phyloP scores from a whole-genome alignment of 2,113 vertebrate species.

The Dendrocopos noguchii region DNA sequence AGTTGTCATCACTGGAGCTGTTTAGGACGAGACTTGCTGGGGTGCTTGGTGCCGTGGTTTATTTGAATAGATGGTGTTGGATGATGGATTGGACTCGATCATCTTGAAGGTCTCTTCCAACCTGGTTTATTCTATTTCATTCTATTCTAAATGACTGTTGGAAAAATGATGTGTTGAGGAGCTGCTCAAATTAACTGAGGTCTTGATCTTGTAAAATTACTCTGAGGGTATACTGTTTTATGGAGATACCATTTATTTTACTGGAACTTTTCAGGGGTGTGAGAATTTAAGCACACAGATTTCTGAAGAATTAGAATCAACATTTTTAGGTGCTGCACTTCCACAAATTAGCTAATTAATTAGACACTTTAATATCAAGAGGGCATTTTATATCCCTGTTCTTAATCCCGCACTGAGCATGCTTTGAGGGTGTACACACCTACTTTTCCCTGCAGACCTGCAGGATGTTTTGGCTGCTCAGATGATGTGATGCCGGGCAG shows the following conservation, averaged over 20 bases:
- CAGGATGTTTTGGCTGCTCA: not conserved
- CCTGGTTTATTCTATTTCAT: no score
- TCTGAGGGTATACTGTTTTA: not conserved
- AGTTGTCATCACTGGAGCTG: no score
- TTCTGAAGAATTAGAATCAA: not conserved
- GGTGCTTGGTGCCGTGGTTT: no score
- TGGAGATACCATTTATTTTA: not conserved
- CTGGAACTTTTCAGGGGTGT: not conserved
- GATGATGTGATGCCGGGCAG: rapidly evolving
- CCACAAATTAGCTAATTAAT: rapidly evolving
- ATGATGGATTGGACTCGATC: no score
- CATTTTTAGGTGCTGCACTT: not conserved
- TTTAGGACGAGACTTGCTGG: no score
- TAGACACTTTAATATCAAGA: no score
- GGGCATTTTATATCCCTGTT: not conserved
- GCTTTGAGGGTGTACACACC: rapidly evolving
- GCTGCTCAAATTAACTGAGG: not conserved
- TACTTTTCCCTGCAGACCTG: not conserved
- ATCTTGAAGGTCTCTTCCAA: no score
- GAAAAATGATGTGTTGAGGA: not conserved
- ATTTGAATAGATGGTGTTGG: no score
- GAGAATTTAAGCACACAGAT: not conserved
- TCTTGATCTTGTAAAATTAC: not conserved
- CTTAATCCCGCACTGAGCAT: no score
- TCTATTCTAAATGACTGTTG: not conserved